phyloP scores from a whole-genome alignment of 2,113 vertebrate genomes.

The Carlito syrichta region DNA sequence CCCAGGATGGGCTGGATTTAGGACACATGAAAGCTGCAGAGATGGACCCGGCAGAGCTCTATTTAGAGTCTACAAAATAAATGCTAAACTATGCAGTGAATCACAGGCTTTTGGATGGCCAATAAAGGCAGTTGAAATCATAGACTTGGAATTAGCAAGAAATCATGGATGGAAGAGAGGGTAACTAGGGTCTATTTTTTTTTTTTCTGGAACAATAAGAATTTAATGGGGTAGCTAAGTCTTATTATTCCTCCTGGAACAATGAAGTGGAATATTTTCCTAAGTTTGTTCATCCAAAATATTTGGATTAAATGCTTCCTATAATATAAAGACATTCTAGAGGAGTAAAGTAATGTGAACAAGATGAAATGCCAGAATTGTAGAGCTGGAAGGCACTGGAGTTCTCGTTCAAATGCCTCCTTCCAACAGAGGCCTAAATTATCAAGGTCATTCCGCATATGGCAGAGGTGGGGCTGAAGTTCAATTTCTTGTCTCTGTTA shows the following conservation, averaged over 20 bases:
- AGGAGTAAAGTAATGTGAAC: neutral
- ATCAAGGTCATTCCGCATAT: neutral
- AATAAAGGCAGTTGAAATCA: conserved; percentile 60
- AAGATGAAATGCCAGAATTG: neutral
- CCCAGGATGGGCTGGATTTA: neutral
- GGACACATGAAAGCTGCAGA: neutral
- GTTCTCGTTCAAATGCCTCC: neutral
- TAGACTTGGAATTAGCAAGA: conserved; percentile 37
- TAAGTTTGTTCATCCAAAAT: neutral
- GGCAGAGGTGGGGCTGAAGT: neutral
- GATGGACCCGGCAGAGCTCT: conserved; percentile 21
- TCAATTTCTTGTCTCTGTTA: neutral
- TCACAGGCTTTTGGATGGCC: conserved; percentile 50
- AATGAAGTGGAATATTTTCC: neutral
- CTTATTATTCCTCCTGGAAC: neutral
- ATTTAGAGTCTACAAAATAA: conserved; percentile 51
- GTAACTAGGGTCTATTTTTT: neutral
- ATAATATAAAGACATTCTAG: neutral
- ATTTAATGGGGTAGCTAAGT: neutral
- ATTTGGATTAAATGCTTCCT: neutral
- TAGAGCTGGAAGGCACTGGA: neutral
- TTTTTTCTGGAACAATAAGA: neutral
- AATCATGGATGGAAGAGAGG: neutral
- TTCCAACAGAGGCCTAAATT: neutral
- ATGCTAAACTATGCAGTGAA: conserved; percentile 61